Conservation (phyloP, 2,888 invertebrate species). For the Ornithoptera alexandrae region DNA sequence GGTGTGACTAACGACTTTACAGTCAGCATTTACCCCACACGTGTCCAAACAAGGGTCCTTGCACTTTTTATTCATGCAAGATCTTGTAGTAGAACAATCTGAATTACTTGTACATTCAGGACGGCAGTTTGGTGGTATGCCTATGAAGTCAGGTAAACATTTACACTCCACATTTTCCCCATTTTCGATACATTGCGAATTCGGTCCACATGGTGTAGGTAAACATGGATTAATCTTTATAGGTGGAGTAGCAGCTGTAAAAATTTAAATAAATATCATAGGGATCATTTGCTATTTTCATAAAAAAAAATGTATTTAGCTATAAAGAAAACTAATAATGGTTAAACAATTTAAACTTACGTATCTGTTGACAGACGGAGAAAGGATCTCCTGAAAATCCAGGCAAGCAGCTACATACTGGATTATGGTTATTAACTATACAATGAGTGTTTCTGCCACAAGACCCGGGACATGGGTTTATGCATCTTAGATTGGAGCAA, state of each 20-base stretch:
- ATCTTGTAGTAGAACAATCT: constrained; percentile 82
- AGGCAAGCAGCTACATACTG: constrained; percentile 82
- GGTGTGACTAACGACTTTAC: constrained; percentile 86
- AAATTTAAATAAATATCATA: constrained; percentile 19
- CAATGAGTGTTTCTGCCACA: constrained; percentile 83
- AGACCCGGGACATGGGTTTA: constrained; percentile 86
- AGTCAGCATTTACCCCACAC: constrained; percentile 85
- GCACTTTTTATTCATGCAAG: constrained; percentile 85
- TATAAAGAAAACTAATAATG: not conserved
- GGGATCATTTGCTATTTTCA: not conserved
- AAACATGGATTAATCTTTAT: constrained; percentile 78
- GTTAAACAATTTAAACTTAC: constrained; percentile 48
- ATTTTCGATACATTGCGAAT: constrained; percentile 81
- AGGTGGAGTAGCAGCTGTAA: constrained; percentile 57
- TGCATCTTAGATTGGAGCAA: constrained; percentile 88
- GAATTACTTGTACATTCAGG: constrained; percentile 85
- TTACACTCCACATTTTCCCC: constrained; percentile 82
- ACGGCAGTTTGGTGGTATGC: constrained; percentile 82
- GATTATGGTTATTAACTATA: constrained; percentile 83
- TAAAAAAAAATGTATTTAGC: not conserved
- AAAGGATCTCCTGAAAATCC: constrained; percentile 88
- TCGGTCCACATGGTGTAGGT: constrained; percentile 84
- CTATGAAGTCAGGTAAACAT: constrained; percentile 82
- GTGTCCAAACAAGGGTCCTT: constrained; percentile 84
- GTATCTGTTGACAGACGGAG: constrained; percentile 78